Conservation (phyloP, 2,113 vertebrate species). For the Triplophysa rosa region DNA sequence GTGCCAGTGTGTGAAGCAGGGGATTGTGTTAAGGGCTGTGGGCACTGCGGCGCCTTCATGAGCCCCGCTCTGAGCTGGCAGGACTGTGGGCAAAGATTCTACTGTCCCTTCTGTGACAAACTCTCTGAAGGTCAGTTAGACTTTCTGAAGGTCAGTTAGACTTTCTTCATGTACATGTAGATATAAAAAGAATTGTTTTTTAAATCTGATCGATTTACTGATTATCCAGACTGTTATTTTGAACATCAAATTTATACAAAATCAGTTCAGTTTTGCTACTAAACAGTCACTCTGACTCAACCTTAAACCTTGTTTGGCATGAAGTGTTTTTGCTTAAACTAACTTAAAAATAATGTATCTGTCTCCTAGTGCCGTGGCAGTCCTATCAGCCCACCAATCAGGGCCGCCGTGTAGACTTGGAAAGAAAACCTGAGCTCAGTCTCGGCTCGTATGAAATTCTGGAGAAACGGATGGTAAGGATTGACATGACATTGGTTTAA, state of each 20-base stretch:
- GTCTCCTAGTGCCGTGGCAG: conserved; percentile 72
- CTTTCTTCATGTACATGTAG: no score
- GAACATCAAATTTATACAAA: no score
- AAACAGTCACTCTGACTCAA: no score
- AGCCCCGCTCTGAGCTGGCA: conserved; percentile 76
- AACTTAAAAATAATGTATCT: neutral
- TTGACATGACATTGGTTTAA: neutral
- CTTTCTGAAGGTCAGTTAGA: neutral
- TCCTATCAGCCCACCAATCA: conserved; percentile 73
- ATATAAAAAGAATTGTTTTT: neutral
- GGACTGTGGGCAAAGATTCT: conserved; percentile 78
- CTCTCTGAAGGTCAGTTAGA: conserved; percentile 68
- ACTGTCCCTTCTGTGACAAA: conserved; percentile 77
- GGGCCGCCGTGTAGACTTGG: conserved; percentile 64
- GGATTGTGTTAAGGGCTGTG: conserved; percentile 66
- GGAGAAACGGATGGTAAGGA: conserved; percentile 60
- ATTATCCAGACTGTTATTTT: no score
- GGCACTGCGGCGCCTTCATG: conserved; percentile 73
- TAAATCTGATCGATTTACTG: neutral
- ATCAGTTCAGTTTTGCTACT: no score
- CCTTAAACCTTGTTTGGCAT: neutral
- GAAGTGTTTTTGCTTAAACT: neutral
- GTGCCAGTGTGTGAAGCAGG: conserved; percentile 61
- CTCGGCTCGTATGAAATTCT: conserved; percentile 76
- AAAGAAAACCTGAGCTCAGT: conserved; percentile 70